Conservation (phyloP, 2,113 vertebrate species). For the Triplophysa rosa region DNA sequence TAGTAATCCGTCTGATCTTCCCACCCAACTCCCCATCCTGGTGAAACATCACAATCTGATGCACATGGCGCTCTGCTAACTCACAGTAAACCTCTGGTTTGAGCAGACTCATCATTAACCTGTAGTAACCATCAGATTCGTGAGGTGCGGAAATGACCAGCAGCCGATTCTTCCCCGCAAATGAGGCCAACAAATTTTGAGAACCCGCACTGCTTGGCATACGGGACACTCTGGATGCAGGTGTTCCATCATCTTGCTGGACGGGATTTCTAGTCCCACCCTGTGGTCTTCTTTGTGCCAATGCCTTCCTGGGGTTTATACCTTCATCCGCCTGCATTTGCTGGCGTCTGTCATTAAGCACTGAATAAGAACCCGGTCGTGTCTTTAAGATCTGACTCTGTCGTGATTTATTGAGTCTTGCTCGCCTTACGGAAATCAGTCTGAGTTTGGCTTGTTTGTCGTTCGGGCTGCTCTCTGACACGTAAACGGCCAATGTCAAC, state of each 20-base stretch:
- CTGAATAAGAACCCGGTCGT: slow-evolving; percentile 35
- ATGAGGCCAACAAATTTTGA: slow-evolving; percentile 89
- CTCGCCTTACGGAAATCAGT: slow-evolving; percentile 47
- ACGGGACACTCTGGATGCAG: slow-evolving; percentile 70
- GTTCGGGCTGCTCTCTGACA: slow-evolving; percentile 58
- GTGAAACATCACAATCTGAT: slow-evolving; percentile 94
- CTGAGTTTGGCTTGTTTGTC: slow-evolving; percentile 53
- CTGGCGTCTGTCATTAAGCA: slow-evolving; percentile 42
- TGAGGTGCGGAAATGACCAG: slow-evolving; percentile 94
- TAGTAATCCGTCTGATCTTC: slow-evolving; percentile 87
- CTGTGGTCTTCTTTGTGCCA: slow-evolving; percentile 61
- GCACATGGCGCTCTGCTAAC: slow-evolving; percentile 91
- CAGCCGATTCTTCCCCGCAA: slow-evolving; percentile 91
- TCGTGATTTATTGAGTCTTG: slow-evolving; percentile 43
- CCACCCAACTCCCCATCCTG: slow-evolving; percentile 88
- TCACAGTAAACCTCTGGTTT: slow-evolving; percentile 94
- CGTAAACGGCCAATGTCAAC: slow-evolving; percentile 73
- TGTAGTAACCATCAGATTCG: slow-evolving; percentile 92
- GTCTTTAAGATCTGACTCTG: slow-evolving; percentile 6
- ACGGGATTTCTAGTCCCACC: slow-evolving; percentile 56
- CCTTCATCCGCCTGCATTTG: slow-evolving; percentile 64
- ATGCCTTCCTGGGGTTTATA: slow-evolving; percentile 42
- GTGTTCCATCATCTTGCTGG: slow-evolving; percentile 75
- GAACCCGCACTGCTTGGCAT: slow-evolving; percentile 82
- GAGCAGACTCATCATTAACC: slow-evolving; percentile 95